Evolutionary conservation across 2,113 vertebrate genomes (phyloP).

Genomic region (Anarhynchus alexandrinus): DNA sequence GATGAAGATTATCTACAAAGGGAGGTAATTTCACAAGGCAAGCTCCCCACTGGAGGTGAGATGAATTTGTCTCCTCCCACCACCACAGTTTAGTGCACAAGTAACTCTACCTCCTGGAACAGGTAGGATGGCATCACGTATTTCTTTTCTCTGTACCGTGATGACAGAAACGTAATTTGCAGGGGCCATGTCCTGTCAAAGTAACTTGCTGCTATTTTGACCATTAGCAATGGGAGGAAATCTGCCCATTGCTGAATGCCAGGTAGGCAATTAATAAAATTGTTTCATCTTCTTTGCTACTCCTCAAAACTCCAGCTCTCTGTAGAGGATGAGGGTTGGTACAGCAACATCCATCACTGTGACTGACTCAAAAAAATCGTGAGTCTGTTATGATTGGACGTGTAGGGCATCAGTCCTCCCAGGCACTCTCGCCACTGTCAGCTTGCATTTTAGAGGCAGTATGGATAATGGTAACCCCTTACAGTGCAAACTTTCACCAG

Average conservation of each 20-base stretch:
- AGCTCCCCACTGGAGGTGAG: background rate
- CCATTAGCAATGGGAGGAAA: background rate
- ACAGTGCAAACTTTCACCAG: background rate
- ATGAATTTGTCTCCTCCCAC: background rate
- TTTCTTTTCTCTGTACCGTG: background rate
- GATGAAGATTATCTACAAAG: background rate
- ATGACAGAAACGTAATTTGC: background rate
- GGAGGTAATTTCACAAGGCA: background rate
- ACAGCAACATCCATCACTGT: background rate
- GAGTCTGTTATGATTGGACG: background rate
- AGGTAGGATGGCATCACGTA: background rate
- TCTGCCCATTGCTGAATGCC: background rate
- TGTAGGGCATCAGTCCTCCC: background rate
- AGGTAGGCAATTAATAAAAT: background rate
- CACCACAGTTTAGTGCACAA: background rate
- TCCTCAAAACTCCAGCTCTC: background rate
- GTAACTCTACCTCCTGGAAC: background rate
- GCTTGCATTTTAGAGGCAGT: background rate
- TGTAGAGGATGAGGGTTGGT: background rate
- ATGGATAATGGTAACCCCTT: background rate
- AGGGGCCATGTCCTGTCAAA: background rate
- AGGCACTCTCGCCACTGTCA: background rate
- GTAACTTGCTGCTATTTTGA: background rate
- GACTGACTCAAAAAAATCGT: background rate
- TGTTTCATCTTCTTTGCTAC: background rate